A percentile compares a stretch with the other conserved stretches of the same genome.
Evolutionary conservation across 1,140 invertebrate species (phyloP).

Genomic region (Musca domestica): DNA sequence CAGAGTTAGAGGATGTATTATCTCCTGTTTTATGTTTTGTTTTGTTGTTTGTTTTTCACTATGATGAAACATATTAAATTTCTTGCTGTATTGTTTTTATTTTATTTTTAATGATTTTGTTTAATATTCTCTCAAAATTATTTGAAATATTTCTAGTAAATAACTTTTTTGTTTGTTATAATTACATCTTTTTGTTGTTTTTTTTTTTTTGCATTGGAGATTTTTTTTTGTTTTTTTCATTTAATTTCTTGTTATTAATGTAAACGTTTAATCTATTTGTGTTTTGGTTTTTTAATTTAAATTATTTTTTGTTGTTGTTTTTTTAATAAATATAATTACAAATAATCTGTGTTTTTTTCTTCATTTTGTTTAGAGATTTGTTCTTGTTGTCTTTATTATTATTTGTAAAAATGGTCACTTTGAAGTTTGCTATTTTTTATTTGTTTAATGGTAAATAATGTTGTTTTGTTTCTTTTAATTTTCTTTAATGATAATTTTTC

Average conservation of each 20-base stretch:
- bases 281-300: neutral
- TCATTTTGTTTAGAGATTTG: conserved; percentile 6
- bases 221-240: neutral
- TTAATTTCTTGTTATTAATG: neutral
- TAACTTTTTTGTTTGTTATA: conserved; percentile 7
- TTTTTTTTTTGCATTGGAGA: neutral
- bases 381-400: conserved; percentile 7
- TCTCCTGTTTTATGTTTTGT: neutral
- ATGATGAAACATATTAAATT: conserved; percentile 13
- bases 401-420: conserved; percentile 20
- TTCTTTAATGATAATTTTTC: conserved; percentile 12
- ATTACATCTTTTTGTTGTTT: conserved; percentile 11
- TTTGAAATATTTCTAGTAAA: neutral
- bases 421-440: conserved; percentile 13
- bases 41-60: conserved; percentile 3
- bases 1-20: neutral
- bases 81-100: neutral
- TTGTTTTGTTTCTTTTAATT: neutral
- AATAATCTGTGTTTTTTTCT: conserved; percentile 12
- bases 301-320: conserved; percentile 6
- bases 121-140: conserved; percentile 10
- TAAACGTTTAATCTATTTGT: conserved; percentile 19
- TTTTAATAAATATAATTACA: conserved; percentile 23
- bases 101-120: neutral
- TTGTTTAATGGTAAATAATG: conserved; percentile 5